Evolutionary conservation across 2,888 invertebrate genomes (phyloP), one percentile per base, ranked within the genome.

Genomic region (Cenopis cana): DNA sequence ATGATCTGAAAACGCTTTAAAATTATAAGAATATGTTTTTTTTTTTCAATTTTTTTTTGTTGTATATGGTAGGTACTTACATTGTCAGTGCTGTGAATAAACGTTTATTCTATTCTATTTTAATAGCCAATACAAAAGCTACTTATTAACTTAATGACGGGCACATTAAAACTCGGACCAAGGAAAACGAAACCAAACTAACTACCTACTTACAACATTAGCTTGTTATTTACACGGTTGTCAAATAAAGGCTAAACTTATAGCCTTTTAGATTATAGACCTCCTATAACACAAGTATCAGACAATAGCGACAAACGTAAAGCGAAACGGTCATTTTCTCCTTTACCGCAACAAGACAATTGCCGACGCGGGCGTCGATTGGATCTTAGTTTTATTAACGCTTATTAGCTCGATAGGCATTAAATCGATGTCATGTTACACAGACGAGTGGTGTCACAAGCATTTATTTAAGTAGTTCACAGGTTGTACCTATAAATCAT

Each of bases 261-360:
- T 46, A 46, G 46, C 46, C 41, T 46, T 46, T 46, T n/a, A 46
- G n/a, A 6, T n/a, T 14, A 41, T 41, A 46, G 12, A n/a, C 41
- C 46, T 46, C 8, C 46, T 46, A 6, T n/a, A 46, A n/a, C n/a
- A 20, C 49, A 68, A 54, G 29, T 62, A 56, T 49, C 61, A 41
- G 33, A 46, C 55, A 68, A 46, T 54, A 20, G 33, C 68, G 60
- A 68, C 68, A 69, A 55, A 69, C 41, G 61, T 52, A 55, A 46
- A 56, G 33, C 36, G 56, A 33, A 62, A 55, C 61, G 68, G 49
- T 62, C 18, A 61, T 61, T 68, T 68, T 68, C 68, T 55, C 54
- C 46, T 68, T 68, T 54, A 60, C 60, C 41, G 46, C 49, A 68
- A 61, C 20, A 17, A 56, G 55, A 69, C 69, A 62, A 69, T 69